These are phyloP conservation scores for Athalia rosae DNA, from an alignment of 2,888 invertebrate species.

Conservation along the genomic window DNA sequence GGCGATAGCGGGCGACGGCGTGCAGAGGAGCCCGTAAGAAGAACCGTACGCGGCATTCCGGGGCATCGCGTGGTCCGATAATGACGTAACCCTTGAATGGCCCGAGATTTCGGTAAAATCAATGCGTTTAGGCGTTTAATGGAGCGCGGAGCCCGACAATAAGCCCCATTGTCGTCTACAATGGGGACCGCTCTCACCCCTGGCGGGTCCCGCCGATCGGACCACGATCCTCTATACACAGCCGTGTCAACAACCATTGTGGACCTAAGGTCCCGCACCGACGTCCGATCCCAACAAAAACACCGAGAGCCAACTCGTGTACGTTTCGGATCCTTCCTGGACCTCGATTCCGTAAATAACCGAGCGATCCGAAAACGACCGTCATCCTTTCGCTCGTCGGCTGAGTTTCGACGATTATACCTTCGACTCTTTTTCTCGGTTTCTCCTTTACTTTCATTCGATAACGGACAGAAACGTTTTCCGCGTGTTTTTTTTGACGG, in stretches of 20 bases:
- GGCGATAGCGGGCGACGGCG: too few species aligned
- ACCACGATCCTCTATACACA: conserved; percentile 40
- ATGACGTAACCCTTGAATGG: conserved; percentile 43
- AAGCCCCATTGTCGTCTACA: conserved; percentile 39
- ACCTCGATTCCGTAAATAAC: not conserved
- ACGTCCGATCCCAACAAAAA: conserved; percentile 42
- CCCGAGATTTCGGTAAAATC: conserved; percentile 42
- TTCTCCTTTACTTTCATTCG: too few species aligned
- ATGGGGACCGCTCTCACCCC: conserved; percentile 44
- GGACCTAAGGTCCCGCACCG: conserved; percentile 43
- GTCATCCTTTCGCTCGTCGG: conserved; percentile 3
- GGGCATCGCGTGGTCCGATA: conserved; percentile 37
- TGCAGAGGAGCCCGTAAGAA: not conserved
- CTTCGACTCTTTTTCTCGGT: too few species aligned
- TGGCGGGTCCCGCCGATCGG: conserved; percentile 42
- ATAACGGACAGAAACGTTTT: not conserved
- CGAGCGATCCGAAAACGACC: conserved; percentile 6
- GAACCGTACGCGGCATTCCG: conserved; percentile 32
- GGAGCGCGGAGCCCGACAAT: conserved; percentile 43
- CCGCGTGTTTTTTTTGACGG: not conserved
- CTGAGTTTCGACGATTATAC: not conserved
- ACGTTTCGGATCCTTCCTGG: conserved; percentile 1
- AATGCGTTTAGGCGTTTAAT: conserved; percentile 45
- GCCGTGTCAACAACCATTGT: conserved; percentile 45
- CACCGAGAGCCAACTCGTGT: conserved; percentile 32